Conservation (phyloP, 2,797 vertebrate species). For the Peromyscus melanophrys region DNA sequence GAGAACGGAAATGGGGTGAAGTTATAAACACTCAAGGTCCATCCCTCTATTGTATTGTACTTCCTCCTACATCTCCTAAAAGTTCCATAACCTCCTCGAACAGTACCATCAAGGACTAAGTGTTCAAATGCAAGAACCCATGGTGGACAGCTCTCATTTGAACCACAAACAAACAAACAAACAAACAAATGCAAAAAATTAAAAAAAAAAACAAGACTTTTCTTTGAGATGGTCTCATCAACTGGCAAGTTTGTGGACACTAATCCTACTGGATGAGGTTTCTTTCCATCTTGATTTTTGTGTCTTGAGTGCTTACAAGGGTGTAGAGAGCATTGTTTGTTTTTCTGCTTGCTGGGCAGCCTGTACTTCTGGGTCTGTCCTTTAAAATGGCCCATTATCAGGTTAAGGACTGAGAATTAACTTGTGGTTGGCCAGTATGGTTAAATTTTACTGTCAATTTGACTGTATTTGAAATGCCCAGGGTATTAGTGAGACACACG, state of each 20-base stretch:
- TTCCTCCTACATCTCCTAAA: background rate
- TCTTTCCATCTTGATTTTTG: background rate
- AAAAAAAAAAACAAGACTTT: background rate
- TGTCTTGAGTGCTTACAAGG: background rate
- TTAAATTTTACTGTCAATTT: background rate
- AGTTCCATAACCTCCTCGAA: rapidly evolving
- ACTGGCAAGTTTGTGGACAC: background rate
- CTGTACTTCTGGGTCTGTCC: background rate
- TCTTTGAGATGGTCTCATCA: background rate
- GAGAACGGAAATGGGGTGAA: background rate
- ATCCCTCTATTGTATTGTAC: too few relatives aligned
- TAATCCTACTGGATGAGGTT: background rate
- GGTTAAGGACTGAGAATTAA: background rate
- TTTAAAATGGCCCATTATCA: background rate
- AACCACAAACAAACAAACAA: background rate
- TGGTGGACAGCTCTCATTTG: too few relatives aligned
- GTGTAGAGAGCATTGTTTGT: background rate
- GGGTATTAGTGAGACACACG: background rate
- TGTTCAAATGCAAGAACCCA: background rate
- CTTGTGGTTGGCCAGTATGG: background rate
- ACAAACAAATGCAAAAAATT: too few relatives aligned
- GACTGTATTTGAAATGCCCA: background rate
- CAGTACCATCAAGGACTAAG: too few relatives aligned
- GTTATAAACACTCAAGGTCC: background rate
- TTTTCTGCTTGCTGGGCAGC: background rate